Percentiles rank a stretch among this genome's conserved stretches.
phyloP scores from a whole-genome alignment of 2,888 invertebrate genomes.

The Eupeodes latifasciatus region DNA sequence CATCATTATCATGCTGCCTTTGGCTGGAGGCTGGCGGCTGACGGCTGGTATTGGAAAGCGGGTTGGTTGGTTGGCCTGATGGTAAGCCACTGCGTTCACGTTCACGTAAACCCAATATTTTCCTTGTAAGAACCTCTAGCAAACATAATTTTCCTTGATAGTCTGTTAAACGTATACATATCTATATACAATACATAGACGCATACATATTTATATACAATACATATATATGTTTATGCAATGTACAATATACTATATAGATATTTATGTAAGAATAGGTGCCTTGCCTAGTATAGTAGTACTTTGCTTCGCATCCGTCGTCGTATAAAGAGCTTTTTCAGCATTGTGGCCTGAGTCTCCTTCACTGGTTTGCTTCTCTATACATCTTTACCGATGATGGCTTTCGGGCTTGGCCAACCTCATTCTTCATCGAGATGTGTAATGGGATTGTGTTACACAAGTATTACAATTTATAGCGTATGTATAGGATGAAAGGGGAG shows the following conservation, averaged over 20 bases:
- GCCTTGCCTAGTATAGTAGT: not conserved
- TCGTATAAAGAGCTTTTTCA: constrained; percentile 45
- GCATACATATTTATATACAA: too few relatives aligned
- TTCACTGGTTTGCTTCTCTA: not conserved
- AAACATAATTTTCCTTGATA: constrained; percentile 70
- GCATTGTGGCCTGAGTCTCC: constrained; percentile 6
- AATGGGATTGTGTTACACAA: constrained; percentile 59
- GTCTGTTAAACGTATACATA: constrained; percentile 44
- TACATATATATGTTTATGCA: not conserved
- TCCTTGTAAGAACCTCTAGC: constrained; percentile 55
- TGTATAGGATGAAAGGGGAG: constrained; percentile 22
- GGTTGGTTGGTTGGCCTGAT: constrained; percentile 21
- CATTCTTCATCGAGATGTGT: constrained; percentile 48
- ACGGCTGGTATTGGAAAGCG: constrained; percentile 29
- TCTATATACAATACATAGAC: not conserved
- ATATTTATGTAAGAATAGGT: not conserved
- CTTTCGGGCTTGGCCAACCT: constrained; percentile 43
- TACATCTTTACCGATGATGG: constrained; percentile 51
- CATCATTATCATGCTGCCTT: constrained; percentile 23
- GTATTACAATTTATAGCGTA: constrained; percentile 40
- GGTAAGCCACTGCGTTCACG: constrained; percentile 53
- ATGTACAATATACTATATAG: not conserved
- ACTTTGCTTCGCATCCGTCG: constrained; percentile 43
- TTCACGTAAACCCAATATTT: constrained; percentile 68
- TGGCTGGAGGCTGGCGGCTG: constrained; percentile 22